Base-by-base conservation (phyloP, 2,888 invertebrate genomes). In the Panzeria rudis region DNA sequence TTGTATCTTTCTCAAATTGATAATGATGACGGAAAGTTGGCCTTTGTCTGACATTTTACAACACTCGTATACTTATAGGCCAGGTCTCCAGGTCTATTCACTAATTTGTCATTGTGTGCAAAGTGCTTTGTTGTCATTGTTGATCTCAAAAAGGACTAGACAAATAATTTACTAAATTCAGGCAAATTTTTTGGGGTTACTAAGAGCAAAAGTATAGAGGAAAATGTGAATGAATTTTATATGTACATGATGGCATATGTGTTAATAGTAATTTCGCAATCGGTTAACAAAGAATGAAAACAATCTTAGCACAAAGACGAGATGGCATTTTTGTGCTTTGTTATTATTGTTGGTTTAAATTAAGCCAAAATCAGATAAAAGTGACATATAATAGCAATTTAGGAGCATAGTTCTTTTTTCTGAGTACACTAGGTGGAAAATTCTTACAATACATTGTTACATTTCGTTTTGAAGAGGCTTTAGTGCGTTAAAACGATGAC, bases 11-110 rank as follows among this genome's bases (percentile, higher is more conserved):
- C 2, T 38, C 32, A 56, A 38, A 64, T 79, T 47, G 69, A 75
- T 84, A 79, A 84, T 75, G 75, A 84, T 83, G 83, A 83, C 73
- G 75, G 56, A 62, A 83, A 69, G 69, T 83, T 83, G 83, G 83
- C 54, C 79, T 64, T 79, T 44, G 44, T n/a, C 44, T 15, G 44
- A 3, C 6, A 13, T 3, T 44, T 15, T 44, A 11, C 11, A 41
- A n/a, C n/a, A n/a, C n/a, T n/a, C n/a, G 9, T 41, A 11, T 8
- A 44, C 13, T 44, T 69, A 17, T 54, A 23, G 66, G 20, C 29
- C 41, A 23, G 54, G 54, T 44, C 41, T 61, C 38, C 29, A 3
- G 5, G n/a, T 44, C 44, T 44, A 44, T 8, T 2, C 9, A 9
- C 7, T 35, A 15, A 23, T 41, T 20, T 76, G 32, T 35, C n/a